Conservation (phyloP, 2,888 invertebrate species). For the Onthophagus sagittarius region DNA sequence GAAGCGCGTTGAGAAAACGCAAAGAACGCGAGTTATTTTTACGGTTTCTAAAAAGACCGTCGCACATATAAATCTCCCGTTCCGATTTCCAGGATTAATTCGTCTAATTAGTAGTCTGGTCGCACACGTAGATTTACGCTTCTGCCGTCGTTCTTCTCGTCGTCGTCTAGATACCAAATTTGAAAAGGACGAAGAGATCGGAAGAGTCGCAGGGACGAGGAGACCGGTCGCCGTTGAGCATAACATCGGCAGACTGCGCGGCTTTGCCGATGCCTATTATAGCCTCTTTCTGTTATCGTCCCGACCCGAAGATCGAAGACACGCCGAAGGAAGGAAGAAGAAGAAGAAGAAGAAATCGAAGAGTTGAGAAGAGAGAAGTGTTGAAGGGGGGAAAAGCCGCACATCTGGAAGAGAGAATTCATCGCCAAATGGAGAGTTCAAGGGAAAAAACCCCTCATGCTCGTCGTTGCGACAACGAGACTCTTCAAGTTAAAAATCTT, state of each 20-base stretch:
- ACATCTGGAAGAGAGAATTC: too few species aligned
- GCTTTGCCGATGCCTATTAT: neutral
- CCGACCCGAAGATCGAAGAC: too few species aligned
- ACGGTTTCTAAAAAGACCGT: neutral
- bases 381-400: too few species aligned
- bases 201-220: neutral
- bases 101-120: neutral
- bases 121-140: neutral
- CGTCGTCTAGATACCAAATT: neutral
- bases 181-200: neutral
- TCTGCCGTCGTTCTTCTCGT: neutral
- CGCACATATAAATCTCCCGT: neutral
- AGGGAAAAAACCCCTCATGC: too few species aligned
- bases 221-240: neutral
- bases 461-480: too few species aligned
- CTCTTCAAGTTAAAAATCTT: too few species aligned
- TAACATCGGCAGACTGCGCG: neutral
- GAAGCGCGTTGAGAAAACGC: neutral
- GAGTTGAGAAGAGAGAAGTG: neutral
- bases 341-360: neutral
- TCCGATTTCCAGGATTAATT: neutral
- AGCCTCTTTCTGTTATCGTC: neutral
- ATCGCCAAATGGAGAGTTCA: too few species aligned
- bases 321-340: too few species aligned
- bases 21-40: neutral